Evolutionary conservation across 2,113 vertebrate genomes (phyloP).

Genomic region (Mastomys coucha): DNA sequence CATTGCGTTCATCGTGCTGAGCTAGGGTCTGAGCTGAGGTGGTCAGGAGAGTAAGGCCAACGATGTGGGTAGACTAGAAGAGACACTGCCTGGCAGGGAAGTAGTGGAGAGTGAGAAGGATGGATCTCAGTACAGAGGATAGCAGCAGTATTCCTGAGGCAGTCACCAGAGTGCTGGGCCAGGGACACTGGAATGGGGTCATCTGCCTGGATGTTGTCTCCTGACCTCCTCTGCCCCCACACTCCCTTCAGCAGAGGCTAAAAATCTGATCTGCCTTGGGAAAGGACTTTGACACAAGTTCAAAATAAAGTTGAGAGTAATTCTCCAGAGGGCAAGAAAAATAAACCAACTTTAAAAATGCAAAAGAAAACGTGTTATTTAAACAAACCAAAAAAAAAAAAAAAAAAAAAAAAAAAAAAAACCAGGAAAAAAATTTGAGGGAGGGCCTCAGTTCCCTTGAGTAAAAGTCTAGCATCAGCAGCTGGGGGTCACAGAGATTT

Average conservation of each 20-base stretch:
- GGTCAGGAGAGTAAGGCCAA: not conserved
- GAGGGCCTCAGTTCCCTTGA: not conserved
- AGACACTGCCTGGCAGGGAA: not conserved
- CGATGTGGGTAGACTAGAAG: not conserved
- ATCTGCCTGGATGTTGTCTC: not conserved
- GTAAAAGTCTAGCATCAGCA: slow-evolving; percentile 51
- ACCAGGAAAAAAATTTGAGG: not conserved
- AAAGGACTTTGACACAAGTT: slow-evolving; percentile 59
- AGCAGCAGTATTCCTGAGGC: no score
- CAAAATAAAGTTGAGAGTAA: slow-evolving; percentile 51
- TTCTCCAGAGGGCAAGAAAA: slow-evolving; percentile 47
- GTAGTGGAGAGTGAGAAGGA: not conserved
- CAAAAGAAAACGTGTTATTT: slow-evolving; percentile 45
- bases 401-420: not conserved
- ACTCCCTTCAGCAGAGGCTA: not conserved
- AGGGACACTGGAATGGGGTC: not conserved
- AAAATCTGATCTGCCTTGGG: not conserved
- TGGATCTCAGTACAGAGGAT: not conserved
- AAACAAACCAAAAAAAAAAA: not conserved
- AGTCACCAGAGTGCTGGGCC: not conserved
- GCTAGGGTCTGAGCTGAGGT: not conserved
- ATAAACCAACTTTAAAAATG: slow-evolving; percentile 59
- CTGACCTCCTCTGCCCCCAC: not conserved
- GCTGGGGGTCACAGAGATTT: slow-evolving; percentile 3
- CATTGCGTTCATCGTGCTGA: not conserved